Evolutionary conservation across 2,113 vertebrate genomes (phyloP).

Genomic region (Nyctibius bracteatus): DNA sequence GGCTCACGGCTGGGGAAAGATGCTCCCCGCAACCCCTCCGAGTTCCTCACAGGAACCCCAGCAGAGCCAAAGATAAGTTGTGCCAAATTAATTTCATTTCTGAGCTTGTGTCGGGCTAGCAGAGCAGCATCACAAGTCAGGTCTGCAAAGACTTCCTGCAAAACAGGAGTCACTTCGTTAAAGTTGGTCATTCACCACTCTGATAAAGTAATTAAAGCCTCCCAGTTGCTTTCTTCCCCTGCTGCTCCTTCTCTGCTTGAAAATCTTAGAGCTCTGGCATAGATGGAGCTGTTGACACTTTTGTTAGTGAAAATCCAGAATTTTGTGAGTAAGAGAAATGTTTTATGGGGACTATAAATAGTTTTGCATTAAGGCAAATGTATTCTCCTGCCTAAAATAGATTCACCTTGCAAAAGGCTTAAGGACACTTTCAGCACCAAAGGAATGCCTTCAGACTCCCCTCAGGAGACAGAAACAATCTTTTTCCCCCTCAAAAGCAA

Average conservation of each 20-base stretch:
- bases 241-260: background rate
- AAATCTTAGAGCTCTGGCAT: background rate
- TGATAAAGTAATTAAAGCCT: background rate
- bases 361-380: slow-evolving; percentile 8
- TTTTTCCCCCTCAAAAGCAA: background rate
- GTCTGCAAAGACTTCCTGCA: background rate
- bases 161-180: background rate
- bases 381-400: slow-evolving; percentile 12
- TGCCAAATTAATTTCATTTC: background rate
- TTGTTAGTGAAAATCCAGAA: slow-evolving; percentile 4
- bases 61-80: background rate
- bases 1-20: background rate
- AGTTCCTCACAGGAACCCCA: background rate
- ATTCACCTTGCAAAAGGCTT: slow-evolving; percentile 33
- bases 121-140: rapidly evolving
- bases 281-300: slow-evolving; percentile 24
- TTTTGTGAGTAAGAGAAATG: background rate
- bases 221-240: background rate
- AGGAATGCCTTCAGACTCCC: background rate
- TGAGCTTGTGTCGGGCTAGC: background rate
- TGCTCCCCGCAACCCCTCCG: background rate
- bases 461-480: background rate
- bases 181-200: background rate
- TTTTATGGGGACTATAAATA: slow-evolving; percentile 39
- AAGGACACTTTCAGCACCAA: background rate